Conservation (phyloP, 92 coral and sea anemone species). For the Virgularia gustaviana region DNA sequence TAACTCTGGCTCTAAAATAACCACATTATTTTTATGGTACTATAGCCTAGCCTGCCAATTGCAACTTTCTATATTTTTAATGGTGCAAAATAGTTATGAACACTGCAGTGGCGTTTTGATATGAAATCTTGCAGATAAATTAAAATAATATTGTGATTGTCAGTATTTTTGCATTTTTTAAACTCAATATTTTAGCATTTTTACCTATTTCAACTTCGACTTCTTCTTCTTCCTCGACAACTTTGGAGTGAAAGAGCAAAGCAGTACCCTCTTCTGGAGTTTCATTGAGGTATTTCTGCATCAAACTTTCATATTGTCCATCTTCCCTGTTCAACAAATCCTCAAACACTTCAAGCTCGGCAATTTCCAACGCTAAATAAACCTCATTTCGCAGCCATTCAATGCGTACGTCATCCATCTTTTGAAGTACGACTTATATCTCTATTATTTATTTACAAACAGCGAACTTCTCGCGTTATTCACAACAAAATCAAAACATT, state of each 20-base stretch:
- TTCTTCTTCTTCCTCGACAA: conserved; percentile 93
- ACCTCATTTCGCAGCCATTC: conserved; percentile 95
- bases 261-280: conserved; percentile 88
- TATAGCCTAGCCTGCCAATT: neutral
- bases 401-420: conserved; percentile 93
- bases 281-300: conserved; percentile 86
- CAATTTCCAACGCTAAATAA: conserved; percentile 83
- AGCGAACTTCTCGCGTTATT: too few species aligned
- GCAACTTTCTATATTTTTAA: neutral
- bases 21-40: neutral
- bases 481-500: too few species aligned
- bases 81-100: neutral
- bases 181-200: too few species aligned
- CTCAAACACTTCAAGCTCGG: conserved; percentile 95
- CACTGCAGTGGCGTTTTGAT: neutral
- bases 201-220: conserved; percentile 98
- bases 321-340: conserved; percentile 91
- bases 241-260: conserved; percentile 78
- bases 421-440: neutral
- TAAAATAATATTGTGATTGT: too few species aligned
- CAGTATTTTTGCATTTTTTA: too few species aligned
- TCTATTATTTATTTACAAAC: neutral
- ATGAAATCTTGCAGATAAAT: neutral
- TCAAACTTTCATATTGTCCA: conserved; percentile 79
- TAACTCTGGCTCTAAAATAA: conserved; percentile 82